phyloP scores from a whole-genome alignment of 1,140 invertebrate genomes.

The Euschistus heros region DNA sequence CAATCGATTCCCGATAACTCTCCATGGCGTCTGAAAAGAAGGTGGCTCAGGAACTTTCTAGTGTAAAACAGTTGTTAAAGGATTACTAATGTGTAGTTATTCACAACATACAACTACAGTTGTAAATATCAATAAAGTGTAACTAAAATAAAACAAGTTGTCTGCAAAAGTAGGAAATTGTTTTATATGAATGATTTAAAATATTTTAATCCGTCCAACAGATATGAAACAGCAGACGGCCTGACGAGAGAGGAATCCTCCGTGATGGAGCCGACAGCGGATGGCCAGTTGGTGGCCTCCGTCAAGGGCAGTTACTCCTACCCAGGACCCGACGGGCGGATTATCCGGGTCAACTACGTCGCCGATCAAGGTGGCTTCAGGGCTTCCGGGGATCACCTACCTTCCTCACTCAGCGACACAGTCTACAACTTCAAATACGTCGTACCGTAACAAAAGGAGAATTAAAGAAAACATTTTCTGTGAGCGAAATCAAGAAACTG shows the following conservation, averaged over 20 bases:
- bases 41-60: no score
- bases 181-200: no score
- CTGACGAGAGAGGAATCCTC: constrained; percentile 29
- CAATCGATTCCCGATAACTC: no score
- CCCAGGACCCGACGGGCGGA: constrained; percentile 67
- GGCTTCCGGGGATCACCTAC: constrained; percentile 3
- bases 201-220: constrained; percentile 35
- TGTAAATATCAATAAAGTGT: no score
- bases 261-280: constrained; percentile 50
- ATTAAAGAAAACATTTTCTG: no score
- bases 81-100: no score
- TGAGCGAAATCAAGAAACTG: no score
- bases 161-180: no score
- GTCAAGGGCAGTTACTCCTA: constrained; percentile 61
- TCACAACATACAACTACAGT: no score
- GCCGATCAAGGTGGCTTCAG: constrained; percentile 43
- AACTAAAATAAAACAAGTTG: no score
- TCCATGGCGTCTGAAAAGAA: no score
- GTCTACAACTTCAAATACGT: constrained; percentile 14
- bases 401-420: not conserved
- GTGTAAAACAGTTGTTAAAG: no score
- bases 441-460: not conserved
- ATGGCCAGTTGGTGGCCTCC: constrained; percentile 44
- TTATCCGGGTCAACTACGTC: constrained; percentile 61
- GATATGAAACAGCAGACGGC: constrained; percentile 32